A percentile compares a stretch with the other conserved stretches of the same genome.
phyloP scores from a whole-genome alignment of 1,140 invertebrate species.

The Caenorhabditis tropicalis region DNA sequence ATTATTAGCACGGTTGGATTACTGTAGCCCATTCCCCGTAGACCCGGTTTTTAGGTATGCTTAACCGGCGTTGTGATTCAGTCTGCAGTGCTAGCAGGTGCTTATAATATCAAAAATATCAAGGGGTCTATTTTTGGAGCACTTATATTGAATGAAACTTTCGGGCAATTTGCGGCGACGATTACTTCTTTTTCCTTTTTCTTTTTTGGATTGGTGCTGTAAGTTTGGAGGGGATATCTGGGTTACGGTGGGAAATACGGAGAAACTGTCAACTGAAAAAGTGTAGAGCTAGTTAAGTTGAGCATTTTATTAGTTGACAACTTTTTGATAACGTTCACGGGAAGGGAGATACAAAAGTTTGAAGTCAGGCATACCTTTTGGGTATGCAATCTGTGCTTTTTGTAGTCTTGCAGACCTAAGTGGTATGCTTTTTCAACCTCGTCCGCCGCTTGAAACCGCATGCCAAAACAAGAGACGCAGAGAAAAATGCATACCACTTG shows the following conservation, averaged over 20 bases:
- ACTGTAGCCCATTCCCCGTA: not conserved
- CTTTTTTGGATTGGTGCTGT: not conserved
- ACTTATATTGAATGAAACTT: not conserved
- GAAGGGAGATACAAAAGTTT: too few relatives aligned
- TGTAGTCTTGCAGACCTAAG: too few relatives aligned
- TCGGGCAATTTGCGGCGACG: not conserved
- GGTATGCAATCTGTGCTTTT: too few relatives aligned
- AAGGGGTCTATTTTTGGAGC: not conserved
- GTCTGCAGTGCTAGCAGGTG: not conserved
- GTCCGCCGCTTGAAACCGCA: too few relatives aligned
- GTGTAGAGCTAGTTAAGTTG: too few relatives aligned
- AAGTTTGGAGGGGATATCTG: not conserved
- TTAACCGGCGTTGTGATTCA: not conserved
- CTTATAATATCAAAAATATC: slow-evolving; percentile 13
- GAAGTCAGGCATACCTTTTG: too few relatives aligned
- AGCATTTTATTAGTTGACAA: too few relatives aligned
- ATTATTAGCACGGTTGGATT: not conserved
- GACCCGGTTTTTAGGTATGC: not conserved
- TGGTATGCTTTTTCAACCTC: not conserved
- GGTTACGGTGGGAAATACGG: not conserved
- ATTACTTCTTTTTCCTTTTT: not conserved
- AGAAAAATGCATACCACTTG: not conserved
- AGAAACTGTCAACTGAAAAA: not conserved
- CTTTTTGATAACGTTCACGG: too few relatives aligned
- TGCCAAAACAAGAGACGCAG: too few relatives aligned